Evolutionary conservation across 2,113 vertebrate species (phyloP).

Genomic region (Meleagris gallopavo): DNA sequence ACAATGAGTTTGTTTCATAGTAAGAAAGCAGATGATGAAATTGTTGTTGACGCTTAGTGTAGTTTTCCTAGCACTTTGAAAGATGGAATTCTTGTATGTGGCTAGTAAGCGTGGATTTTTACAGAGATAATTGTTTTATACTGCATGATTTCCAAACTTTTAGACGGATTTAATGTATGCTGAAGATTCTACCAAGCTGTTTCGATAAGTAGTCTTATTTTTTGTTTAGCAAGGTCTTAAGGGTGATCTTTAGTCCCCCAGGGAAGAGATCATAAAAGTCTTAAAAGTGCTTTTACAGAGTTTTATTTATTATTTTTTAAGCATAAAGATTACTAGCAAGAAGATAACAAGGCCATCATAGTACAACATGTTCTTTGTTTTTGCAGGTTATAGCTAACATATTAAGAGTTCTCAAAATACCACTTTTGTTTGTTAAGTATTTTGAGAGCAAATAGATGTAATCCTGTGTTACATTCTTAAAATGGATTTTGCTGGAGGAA

Average conservation of each 20-base stretch:
- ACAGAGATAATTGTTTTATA: conserved; percentile 52
- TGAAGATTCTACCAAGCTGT: conserved; percentile 49
- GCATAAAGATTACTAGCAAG: conserved; percentile 55
- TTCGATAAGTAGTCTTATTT: conserved; percentile 57
- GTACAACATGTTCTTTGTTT: conserved; percentile 79
- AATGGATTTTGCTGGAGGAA: conserved; percentile 21
- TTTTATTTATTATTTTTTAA: conserved; percentile 71
- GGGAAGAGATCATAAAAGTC: conserved; percentile 62
- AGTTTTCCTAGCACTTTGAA: conserved; percentile 10
- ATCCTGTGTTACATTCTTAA: conserved; percentile 64
- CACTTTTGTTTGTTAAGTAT: conserved; percentile 77
- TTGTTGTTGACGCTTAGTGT: not conserved
- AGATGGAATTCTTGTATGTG: not conserved
- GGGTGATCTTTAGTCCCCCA: conserved; percentile 63
- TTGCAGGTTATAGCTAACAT: conserved; percentile 77
- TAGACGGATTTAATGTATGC: conserved; percentile 47
- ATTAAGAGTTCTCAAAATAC: conserved; percentile 78
- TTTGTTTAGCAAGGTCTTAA: conserved; percentile 73
- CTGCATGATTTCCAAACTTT: conserved; percentile 41
- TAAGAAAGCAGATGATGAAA: conserved; percentile 12
- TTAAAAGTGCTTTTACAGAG: conserved; percentile 64
- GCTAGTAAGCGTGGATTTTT: conserved; percentile 53
- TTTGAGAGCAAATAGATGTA: conserved; percentile 71
- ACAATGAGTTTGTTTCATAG: conserved; percentile 10
- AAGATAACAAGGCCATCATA: conserved; percentile 74